These are phyloP conservation scores for Neodontobutis hainanensis DNA, from an alignment of 2,113 vertebrate genomes.

Conservation along the genomic window DNA sequence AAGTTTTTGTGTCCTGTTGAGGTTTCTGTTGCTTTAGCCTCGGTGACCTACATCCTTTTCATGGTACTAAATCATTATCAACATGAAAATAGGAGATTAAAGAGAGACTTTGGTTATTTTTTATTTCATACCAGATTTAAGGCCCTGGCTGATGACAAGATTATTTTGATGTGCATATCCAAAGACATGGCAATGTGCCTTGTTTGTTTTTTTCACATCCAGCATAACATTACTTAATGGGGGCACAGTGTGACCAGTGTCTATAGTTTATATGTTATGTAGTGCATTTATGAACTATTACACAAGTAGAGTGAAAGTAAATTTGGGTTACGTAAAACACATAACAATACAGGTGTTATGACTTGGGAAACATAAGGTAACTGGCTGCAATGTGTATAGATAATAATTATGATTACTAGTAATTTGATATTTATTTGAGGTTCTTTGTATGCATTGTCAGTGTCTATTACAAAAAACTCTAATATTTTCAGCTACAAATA, in stretches of 20 bases:
- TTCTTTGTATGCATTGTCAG: not conserved
- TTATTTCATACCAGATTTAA: constrained; percentile 1
- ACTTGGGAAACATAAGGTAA: constrained; percentile 12
- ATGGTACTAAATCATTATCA: constrained; percentile 6
- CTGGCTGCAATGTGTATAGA: not conserved
- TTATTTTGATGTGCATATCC: constrained; percentile 17
- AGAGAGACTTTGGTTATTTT: constrained; percentile 3
- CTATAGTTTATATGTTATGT: not conserved
- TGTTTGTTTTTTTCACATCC: not conserved
- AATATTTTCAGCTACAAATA: constrained; percentile 12
- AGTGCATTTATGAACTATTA: too few relatives aligned
- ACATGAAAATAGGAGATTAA: constrained; percentile 5
- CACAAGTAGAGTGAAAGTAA: not conserved
- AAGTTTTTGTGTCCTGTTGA: constrained; percentile 17
- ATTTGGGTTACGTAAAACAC: not conserved
- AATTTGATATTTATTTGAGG: constrained; percentile 3
- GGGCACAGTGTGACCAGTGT: not conserved
- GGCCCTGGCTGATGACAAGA: constrained; percentile 5
- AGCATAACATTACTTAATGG: too few relatives aligned
- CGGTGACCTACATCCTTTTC: constrained; percentile 20
- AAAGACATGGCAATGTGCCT: not conserved
- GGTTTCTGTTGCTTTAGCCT: constrained; percentile 9
- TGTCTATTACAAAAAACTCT: constrained; percentile 8
- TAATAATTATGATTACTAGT: not conserved
- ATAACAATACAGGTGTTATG: not conserved